Percentiles rank a stretch among this genome's conserved stretches.
phyloP scores from a whole-genome alignment of 2,888 invertebrate species.

The Bugulina stolonifera region DNA sequence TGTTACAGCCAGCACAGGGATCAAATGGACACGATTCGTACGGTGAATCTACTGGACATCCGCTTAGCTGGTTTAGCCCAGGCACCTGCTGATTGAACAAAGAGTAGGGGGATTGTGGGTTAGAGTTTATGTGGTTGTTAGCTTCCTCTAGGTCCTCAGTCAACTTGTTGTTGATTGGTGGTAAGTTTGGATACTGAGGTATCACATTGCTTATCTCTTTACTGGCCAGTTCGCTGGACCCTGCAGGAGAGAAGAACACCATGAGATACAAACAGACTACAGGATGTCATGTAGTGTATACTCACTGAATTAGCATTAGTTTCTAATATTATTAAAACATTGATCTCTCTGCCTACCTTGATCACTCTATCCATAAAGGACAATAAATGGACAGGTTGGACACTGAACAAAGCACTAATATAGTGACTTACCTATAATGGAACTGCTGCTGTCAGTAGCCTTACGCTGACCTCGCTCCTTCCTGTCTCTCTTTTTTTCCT shows the following conservation, averaged over 20 bases:
- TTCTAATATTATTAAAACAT: no score
- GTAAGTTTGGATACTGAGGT: background rate
- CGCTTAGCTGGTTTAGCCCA: conserved; percentile 7
- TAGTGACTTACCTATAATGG: no score
- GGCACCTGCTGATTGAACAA: background rate
- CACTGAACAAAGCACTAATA: no score
- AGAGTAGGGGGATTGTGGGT: background rate
- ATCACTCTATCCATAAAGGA: no score
- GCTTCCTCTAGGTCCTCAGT: conserved; percentile 13
- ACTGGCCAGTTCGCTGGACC: background rate
- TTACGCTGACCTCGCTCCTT: conserved; percentile 18
- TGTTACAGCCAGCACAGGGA: conserved; percentile 13
- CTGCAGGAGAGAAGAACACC: conserved; percentile 8
- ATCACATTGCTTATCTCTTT: conserved; percentile 11
- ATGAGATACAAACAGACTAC: no score
- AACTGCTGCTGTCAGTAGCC: background rate
- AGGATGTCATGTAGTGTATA: no score
- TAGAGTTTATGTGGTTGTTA: background rate
- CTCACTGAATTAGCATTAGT: no score
- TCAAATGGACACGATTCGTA: conserved; percentile 21
- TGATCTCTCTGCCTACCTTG: no score
- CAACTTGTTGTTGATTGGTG: background rate
- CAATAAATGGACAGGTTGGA: no score
- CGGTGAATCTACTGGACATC: background rate
- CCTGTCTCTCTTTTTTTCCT: conserved; percentile 25